Percentiles rank a stretch among this genome's conserved stretches.
Evolutionary conservation across 2,888 invertebrate species (phyloP).

Genomic region (Anoncus sp.): DNA sequence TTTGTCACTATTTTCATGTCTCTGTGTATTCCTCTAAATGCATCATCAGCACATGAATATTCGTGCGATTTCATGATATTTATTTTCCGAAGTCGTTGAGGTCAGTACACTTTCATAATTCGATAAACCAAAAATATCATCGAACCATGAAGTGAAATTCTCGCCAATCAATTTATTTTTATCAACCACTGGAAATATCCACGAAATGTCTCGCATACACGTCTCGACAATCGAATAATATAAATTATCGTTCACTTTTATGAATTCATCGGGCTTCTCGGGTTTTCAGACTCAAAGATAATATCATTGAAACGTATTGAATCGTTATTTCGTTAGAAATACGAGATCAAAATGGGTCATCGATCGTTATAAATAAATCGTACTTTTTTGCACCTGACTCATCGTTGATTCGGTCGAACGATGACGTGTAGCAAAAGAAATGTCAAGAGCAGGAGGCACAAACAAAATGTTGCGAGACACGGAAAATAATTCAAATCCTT

Average conservation of each 20-base stretch:
- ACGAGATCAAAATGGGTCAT: not conserved
- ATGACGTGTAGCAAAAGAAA: not conserved
- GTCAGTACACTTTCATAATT: not conserved
- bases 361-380: not conserved
- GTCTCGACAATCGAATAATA: not conserved
- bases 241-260: not conserved
- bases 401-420: not conserved
- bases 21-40: not conserved
- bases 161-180: not conserved
- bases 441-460: not conserved
- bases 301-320: not conserved
- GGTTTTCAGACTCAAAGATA: not conserved
- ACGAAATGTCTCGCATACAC: conserved; percentile 1
- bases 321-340: not conserved
- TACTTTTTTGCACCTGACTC: not conserved
- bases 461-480: not conserved
- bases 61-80: conserved; percentile 6
- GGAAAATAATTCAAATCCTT: conserved; percentile 12
- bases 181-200: not conserved
- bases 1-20: conserved; percentile 22
- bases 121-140: not conserved
- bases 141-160: not conserved
- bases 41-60: not conserved
- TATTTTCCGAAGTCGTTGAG: not conserved
- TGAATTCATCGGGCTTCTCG: not conserved